phyloP scores from a whole-genome alignment of 2,797 vertebrate genomes.

The Siniperca scherzeri region DNA sequence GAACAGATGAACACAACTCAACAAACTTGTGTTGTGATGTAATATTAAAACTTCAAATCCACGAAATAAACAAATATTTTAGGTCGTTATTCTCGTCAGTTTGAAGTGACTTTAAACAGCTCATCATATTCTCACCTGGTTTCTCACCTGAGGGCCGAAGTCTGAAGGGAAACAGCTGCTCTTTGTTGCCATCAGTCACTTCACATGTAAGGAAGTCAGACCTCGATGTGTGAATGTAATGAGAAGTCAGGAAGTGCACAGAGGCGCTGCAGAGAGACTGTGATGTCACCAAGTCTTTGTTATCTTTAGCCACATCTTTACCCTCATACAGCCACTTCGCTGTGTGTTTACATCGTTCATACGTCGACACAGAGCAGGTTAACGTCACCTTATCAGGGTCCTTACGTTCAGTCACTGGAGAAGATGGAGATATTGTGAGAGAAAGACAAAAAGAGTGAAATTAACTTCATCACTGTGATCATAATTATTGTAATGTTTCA shows the following conservation, averaged over 20 bases:
- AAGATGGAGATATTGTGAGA: neutral
- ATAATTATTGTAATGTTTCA: neutral
- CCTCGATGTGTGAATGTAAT: neutral
- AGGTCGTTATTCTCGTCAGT: neutral
- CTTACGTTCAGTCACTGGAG: neutral
- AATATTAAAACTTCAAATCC: neutral
- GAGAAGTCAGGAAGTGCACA: neutral
- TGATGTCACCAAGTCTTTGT: neutral
- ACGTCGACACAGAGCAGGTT: neutral
- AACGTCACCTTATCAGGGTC: neutral
- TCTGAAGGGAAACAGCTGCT: neutral
- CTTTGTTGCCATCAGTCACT: neutral
- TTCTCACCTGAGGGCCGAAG: neutral
- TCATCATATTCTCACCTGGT: neutral
- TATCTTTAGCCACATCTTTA: too few species aligned
- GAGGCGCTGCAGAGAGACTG: too few species aligned
- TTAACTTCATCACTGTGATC: neutral
- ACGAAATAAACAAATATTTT: neutral
- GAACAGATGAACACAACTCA: neutral
- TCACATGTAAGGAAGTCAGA: neutral
- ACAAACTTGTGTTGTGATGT: neutral
- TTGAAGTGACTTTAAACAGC: neutral
- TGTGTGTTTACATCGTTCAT: accelerated
- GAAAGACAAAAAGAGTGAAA: neutral
- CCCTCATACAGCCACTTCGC: neutral